Percentiles rank a stretch among this genome's conserved stretches.
phyloP scores from a whole-genome alignment of 2,888 invertebrate genomes.

The Ceriagrion tenellum region DNA sequence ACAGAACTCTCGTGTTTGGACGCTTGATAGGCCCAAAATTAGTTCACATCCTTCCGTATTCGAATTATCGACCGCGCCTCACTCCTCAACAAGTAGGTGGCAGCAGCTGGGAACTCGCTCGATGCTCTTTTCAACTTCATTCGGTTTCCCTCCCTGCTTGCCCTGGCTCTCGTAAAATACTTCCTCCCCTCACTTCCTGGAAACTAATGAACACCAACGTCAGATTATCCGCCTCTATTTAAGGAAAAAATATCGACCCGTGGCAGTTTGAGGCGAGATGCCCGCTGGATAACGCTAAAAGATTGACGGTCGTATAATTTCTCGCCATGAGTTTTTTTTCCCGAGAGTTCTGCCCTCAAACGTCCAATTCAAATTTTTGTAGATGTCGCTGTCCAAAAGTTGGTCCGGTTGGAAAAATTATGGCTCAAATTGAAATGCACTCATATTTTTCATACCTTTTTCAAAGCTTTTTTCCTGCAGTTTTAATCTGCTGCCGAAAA shows the following conservation, averaged over 20 bases:
- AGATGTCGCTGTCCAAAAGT: no score
- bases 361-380: no score
- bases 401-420: no score
- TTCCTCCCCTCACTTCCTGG: not conserved
- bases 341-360: not conserved
- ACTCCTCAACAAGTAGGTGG: not conserved
- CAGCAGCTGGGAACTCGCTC: not conserved
- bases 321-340: not conserved
- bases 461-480: no score
- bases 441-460: no score
- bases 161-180: not conserved
- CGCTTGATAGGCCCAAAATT: not conserved
- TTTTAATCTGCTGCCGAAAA: no score
- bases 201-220: not conserved
- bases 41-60: not conserved
- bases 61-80: not conserved
- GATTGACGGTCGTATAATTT: not conserved
- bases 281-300: not conserved
- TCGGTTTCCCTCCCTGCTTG: not conserved
- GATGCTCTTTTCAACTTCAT: not conserved
- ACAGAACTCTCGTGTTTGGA: no score
- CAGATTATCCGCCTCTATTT: not conserved
- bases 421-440: no score
- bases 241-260: not conserved
- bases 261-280: not conserved